These are phyloP conservation scores for Acipenser transmontanus DNA, from an alignment of 2,797 vertebrate genomes.

Conservation along the genomic window DNA sequence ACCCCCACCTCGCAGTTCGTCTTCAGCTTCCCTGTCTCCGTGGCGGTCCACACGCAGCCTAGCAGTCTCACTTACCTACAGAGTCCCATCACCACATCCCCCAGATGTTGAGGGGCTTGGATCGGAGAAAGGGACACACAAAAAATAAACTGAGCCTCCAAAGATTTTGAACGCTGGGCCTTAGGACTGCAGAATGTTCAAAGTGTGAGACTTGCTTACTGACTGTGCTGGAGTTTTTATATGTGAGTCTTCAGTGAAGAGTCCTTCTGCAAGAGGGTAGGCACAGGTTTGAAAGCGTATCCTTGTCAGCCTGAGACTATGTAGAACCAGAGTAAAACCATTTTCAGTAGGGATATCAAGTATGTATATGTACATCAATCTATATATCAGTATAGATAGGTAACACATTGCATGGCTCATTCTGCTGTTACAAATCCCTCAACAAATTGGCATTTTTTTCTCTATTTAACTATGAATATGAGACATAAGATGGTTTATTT, in stretches of 20 bases:
- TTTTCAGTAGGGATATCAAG: no score
- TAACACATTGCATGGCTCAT: no score
- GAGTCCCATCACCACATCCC: conserved; percentile 66
- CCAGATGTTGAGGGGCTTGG: conserved; percentile 58
- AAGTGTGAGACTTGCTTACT: neutral
- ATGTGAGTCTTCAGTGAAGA: neutral
- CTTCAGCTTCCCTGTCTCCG: conserved; percentile 70
- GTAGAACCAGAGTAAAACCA: no score
- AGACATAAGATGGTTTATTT: no score
- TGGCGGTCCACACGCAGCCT: conserved; percentile 49
- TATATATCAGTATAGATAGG: no score
- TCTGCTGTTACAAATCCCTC: no score
- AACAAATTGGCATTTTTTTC: no score
- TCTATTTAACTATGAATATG: no score
- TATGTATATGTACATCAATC: no score
- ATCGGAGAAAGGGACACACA: neutral
- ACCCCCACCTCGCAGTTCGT: conserved; percentile 65
- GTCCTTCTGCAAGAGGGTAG: neutral
- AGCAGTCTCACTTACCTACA: conserved; percentile 55
- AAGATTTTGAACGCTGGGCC: neutral
- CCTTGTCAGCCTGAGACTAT: neutral
- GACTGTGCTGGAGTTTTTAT: neutral
- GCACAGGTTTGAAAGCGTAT: neutral
- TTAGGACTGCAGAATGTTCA: neutral
- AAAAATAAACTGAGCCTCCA: conserved; percentile 27